Base-by-base conservation (phyloP, 92 coral and sea anemone species). In the Palythoa caribaeorum region DNA sequence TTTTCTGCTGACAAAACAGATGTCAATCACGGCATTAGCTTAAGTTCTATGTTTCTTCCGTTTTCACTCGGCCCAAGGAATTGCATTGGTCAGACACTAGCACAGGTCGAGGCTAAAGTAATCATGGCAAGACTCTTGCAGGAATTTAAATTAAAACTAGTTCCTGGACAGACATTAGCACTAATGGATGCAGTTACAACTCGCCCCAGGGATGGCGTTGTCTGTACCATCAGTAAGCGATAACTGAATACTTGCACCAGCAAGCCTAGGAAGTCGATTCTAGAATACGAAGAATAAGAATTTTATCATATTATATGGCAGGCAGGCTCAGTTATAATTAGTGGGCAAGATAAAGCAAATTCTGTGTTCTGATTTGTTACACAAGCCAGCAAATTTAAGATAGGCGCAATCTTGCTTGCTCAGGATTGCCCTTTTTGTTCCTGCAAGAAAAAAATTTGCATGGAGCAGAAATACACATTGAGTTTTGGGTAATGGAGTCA, bases 21-120 rank as follows among this genome's bases (percentile, higher is more conserved):
- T 2, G 60, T 14, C 16, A 70, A 36, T 70, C 14, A 50, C 52
- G 86, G 85, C 0, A 83, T 72, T 28, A 88, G 85, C 36, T 87
- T 94, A 39, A 88, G 77, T 73, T 77, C 89, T 50, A 92, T 79
- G 3, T 94, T 84, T 77, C 87, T 86, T 39, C 98, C 99, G 2
- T 96, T 96, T 78, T 92, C 98, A 35, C 59, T 92, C 19, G 99
- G 99, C 11, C 99, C 96, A 4, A 93, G 96, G 17, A 93, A 93
- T 14, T 96, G 99, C 63, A 95, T 96, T 47, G 99, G 99, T 13
- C 98, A 96, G 76, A 95, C 99, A 3, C 86, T 96, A 72, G 98
- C 99, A 55, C 91, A 92, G 90, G 89, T 96, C 84, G 99, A 96
- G 79, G 98, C 98, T 5, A 94, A 93, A 62, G 94, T 96, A 47